Base-by-base conservation (phyloP, 2,888 invertebrate genomes). In the Exephanes ischioxanthus region DNA sequence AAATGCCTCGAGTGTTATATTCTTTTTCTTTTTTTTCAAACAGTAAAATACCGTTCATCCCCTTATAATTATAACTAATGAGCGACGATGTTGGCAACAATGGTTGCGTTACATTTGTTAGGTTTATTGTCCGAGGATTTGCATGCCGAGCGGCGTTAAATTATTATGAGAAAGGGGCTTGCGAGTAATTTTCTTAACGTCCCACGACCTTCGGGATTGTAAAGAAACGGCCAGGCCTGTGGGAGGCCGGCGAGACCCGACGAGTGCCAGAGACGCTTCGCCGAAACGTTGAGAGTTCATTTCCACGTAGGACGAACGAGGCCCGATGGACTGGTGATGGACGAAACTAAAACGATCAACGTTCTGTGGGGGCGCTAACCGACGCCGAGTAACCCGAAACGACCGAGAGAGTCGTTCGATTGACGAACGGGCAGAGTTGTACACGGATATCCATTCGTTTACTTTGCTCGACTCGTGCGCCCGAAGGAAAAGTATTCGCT, bases 291-390 rank as follows among this genome's bases (percentile, higher is more conserved):
- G 67, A 11, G 22, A 41, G 53, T 51, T 61, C 58, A 41, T 71
- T 84, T 80, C 76, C 80, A 72, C 80, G 80, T 84, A 84, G 76
- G 53, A 77, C 84, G 71, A 53, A 55, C 48, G 58, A 58, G 58
- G 14, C 58, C 58, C 58, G 22, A 58, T 58, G 22, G 26, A 58
- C 58, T 16, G 45, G 14, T 3, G 58, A 58, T 58, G 58, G 58
- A 58, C 58, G 45, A 48, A 48, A 48, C 45, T 48, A 48, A 22
- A 58, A 22, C 58, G 58, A 58, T 9, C 19, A 33, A 80, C 45
- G 61, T 45, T 11, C 26, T 14, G 19, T 19, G 72, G 58, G 41
- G 48, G 22, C 61, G 68, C 48, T 19, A 48, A 22, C 14, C 58
- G 58, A 61, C 51, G 41, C 53, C 26, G 73, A 61, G 78, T 78